Base-by-base conservation (phyloP, 1,140 invertebrate species). In the Eurosta solidaginis region DNA sequence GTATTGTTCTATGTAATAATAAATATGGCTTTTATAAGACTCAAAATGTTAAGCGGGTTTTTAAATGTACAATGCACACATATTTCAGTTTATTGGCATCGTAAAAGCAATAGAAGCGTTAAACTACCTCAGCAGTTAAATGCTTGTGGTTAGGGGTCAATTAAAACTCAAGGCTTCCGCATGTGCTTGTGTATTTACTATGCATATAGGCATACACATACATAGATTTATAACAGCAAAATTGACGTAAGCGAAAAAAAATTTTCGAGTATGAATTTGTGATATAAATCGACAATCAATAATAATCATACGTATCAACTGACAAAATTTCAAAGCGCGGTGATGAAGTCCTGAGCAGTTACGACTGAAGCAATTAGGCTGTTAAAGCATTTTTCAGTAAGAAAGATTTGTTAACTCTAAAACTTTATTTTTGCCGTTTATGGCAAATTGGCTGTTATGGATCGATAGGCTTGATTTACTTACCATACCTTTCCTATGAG, bases 81-180 rank as follows among this genome's bases (percentile, higher is more conserved):
- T 68, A 10, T 68, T 29, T 22, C 12, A 40, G 33, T 68, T 68
- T 68, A 68, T 68, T 40, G 33, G 33, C n/a, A 40, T 22, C 14
- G 33, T 33, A 40, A 40, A 68, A 68, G 59, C 22, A 68, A 68
- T 40, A 40, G 59, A 20, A 68, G 36, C 59, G 33, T 36, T 40
- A 40, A 40, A 68, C 40, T 68, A 33, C 59, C 36, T 29, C 36
- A 68, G 59, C 33, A 36, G n/a, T n/a, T n/a, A n/a, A 7, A 14
- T 36, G 36, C 59, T 40, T 9, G 59, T 40, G 1, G 49, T 25
- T 42, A 33, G 10, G 40, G 36, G 59, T 29, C 22, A 68, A 68
- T 68, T 33, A 29, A 63, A 68, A 40, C 33, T 68, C 59, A 68
- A 68, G 59, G 59, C 33, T 40, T 40, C 59, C 59, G 33, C 33